phyloP scores from a whole-genome alignment of 2,797 vertebrate species.

The Trematomus bernacchii region DNA sequence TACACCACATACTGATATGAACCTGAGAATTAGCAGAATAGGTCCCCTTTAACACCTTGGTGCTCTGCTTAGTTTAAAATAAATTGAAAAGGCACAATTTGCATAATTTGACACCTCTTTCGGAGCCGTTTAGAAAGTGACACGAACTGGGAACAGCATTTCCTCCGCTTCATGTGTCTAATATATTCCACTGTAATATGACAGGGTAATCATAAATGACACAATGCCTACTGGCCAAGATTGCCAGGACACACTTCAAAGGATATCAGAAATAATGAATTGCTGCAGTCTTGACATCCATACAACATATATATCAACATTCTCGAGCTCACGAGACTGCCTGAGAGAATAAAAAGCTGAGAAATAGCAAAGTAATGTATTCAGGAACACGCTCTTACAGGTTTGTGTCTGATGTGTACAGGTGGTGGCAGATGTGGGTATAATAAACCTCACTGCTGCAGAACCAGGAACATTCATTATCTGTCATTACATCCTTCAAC shows the following conservation, averaged over 20 bases:
- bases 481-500: constrained; percentile 17
- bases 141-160: constrained; percentile 6
- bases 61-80: neutral
- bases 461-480: constrained; percentile 10
- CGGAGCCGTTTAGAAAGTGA: constrained; percentile 9
- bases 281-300: constrained; percentile 14
- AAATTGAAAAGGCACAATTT: neutral
- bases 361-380: constrained; percentile 1
- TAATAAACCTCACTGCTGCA: neutral
- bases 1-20: neutral
- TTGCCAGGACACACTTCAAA: constrained; percentile 8
- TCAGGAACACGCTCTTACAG: constrained; percentile 5
- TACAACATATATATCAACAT: neutral
- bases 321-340: neutral
- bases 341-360: constrained; percentile 1
- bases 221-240: neutral
- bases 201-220: constrained; percentile 27
- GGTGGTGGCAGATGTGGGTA: constrained; percentile 2
- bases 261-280: constrained; percentile 21
- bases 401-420: constrained; percentile 17
- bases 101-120: neutral
- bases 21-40: neutral
- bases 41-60: neutral
- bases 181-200: constrained; percentile 29
- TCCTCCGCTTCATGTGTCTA: constrained; percentile 29